These are phyloP conservation scores for Leucoraja ocellata DNA, from an alignment of 2,797 vertebrate genomes.

Conservation along the genomic window DNA sequence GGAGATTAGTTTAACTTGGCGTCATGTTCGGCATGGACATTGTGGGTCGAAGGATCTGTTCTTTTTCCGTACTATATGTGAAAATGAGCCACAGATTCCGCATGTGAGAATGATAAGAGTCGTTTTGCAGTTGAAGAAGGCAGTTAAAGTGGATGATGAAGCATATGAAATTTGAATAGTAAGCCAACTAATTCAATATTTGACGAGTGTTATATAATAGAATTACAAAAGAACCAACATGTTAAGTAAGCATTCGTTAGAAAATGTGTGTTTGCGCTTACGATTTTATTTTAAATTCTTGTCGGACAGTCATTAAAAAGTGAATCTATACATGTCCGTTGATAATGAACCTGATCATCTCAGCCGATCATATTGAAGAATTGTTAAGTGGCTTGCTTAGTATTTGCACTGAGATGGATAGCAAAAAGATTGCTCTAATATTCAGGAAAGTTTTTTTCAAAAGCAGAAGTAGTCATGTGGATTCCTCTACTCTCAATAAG, in stretches of 20 bases:
- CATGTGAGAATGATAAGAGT: neutral
- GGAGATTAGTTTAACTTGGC: too few relatives aligned
- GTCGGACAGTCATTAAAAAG: neutral
- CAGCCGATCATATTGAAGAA: neutral
- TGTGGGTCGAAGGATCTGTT: too few relatives aligned
- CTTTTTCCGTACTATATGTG: too few relatives aligned
- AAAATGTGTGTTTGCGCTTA: neutral
- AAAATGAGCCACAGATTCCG: neutral
- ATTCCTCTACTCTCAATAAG: neutral
- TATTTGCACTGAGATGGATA: too few relatives aligned
- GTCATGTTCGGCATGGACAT: too few relatives aligned
- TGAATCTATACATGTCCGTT: neutral
- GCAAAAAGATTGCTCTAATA: neutral
- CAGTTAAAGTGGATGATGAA: neutral
- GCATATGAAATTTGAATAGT: neutral
- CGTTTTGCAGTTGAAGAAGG: neutral
- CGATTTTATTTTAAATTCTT: neutral
- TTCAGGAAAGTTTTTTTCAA: neutral
- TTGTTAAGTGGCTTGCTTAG: neutral
- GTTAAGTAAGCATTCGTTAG: neutral
- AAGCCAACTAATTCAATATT: neutral
- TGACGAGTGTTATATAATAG: neutral
- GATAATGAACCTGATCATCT: neutral
- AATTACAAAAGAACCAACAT: neutral
- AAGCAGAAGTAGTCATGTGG: neutral